These are phyloP conservation scores for Raphicerus campestris DNA, from an alignment of 2,113 vertebrate species.

Conservation along the genomic window DNA sequence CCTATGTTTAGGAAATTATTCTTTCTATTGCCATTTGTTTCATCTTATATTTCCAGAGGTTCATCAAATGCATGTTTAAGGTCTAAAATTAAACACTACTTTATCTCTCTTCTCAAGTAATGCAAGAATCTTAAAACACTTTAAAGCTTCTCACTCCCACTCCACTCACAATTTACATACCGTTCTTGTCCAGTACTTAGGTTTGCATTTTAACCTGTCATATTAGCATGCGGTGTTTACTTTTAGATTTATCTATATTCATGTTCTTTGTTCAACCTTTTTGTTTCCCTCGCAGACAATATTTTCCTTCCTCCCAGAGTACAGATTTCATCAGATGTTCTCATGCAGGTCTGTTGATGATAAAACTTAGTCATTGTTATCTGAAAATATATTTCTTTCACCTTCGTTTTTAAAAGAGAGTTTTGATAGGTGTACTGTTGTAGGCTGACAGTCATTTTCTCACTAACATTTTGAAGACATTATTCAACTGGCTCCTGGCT, in stretches of 20 bases:
- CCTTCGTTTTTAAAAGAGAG: not conserved
- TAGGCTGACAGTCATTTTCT: not conserved
- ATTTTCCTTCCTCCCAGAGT: not conserved
- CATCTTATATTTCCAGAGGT: not conserved
- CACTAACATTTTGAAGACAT: not conserved
- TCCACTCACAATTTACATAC: not conserved
- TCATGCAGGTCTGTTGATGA: not conserved
- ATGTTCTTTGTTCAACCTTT: not conserved
- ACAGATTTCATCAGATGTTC: not conserved
- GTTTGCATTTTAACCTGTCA: conserved; percentile 17
- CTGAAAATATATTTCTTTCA: not conserved
- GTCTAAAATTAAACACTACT: not conserved
- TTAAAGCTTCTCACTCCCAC: not conserved
- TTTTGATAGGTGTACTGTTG: not conserved
- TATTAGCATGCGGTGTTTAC: not conserved
- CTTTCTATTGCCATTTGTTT: not conserved
- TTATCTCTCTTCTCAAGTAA: not conserved
- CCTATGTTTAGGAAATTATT: not conserved
- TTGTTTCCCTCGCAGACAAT: not conserved
- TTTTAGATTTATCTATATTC: not conserved
- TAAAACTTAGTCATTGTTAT: not conserved
- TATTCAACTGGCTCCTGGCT: not conserved
- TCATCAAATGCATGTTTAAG: not conserved
- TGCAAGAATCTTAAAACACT: not conserved
- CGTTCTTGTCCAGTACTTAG: not conserved